Conservation (phyloP, 2,113 vertebrate species). For the Zapornia atra region DNA sequence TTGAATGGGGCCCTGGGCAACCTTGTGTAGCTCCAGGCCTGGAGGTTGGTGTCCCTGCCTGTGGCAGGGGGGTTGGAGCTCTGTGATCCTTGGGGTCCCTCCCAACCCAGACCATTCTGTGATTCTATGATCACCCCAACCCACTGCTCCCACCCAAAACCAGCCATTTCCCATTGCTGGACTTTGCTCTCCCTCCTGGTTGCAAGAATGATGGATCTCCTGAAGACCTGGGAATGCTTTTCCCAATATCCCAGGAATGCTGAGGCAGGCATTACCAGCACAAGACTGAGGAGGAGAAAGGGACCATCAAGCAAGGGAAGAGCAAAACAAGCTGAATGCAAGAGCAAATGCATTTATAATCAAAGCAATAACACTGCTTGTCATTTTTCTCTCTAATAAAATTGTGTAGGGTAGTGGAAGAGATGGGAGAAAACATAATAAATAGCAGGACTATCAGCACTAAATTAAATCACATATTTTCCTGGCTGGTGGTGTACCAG, state of each 20-base stretch:
- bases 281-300: neutral
- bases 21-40: too few relatives aligned
- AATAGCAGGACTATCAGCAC: constrained; percentile 59
- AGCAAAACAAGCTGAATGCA: neutral
- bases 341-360: constrained; percentile 73
- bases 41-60: too few relatives aligned
- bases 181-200: neutral
- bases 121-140: neutral
- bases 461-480: constrained; percentile 56
- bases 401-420: constrained; percentile 44
- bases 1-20: too few relatives aligned
- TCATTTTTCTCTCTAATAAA: constrained; percentile 74
- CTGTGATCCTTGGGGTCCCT: too few relatives aligned
- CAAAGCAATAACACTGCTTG: constrained; percentile 70
- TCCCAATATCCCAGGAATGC: constrained; percentile 32
- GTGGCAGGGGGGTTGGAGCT: too few relatives aligned
- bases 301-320: neutral
- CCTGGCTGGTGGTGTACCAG: constrained; percentile 52
- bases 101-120: too few relatives aligned
- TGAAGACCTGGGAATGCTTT: neutral
- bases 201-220: neutral
- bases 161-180: neutral
- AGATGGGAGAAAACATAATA: constrained; percentile 50
- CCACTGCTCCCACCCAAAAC: neutral
- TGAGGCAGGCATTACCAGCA: constrained; percentile 42